phyloP scores from a whole-genome alignment of 1,140 invertebrate species.

The Diorhabda elongata region DNA sequence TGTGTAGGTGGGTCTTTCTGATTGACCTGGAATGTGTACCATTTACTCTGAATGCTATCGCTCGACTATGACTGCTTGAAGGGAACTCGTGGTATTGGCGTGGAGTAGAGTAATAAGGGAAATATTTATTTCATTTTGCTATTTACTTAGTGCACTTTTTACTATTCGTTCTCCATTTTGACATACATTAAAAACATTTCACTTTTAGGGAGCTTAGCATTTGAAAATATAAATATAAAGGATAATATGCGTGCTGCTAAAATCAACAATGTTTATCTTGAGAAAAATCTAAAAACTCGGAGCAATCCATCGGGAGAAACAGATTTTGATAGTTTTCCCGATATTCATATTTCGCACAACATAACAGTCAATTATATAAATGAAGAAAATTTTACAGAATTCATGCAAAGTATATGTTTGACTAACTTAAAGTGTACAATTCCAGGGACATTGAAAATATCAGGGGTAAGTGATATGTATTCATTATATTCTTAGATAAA shows the following conservation, averaged over 20 bases:
- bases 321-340: slow-evolving; percentile 12
- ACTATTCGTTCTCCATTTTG: no score
- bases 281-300: neutral
- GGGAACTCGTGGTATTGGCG: no score
- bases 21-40: no score
- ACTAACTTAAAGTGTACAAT: slow-evolving; percentile 43
- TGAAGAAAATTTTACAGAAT: slow-evolving; percentile 37
- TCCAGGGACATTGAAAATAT: slow-evolving; percentile 41
- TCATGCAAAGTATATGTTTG: slow-evolving; percentile 46
- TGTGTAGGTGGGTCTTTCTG: no score
- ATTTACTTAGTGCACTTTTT: no score
- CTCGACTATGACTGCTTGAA: no score
- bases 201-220: slow-evolving; percentile 28
- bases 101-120: no score
- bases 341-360: slow-evolving; percentile 34
- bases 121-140: no score
- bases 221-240: slow-evolving; percentile 29
- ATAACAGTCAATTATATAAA: slow-evolving; percentile 37
- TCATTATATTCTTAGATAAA: no score
- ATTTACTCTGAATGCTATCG: no score
- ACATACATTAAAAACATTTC: neutral
- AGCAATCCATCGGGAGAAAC: slow-evolving; percentile 10
- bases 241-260: slow-evolving; percentile 20
- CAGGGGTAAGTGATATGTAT: slow-evolving; percentile 46
- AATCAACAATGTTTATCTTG: slow-evolving; percentile 28